phyloP scores from a whole-genome alignment of 2,888 invertebrate genomes.

The Keiferia lycopersicella region DNA sequence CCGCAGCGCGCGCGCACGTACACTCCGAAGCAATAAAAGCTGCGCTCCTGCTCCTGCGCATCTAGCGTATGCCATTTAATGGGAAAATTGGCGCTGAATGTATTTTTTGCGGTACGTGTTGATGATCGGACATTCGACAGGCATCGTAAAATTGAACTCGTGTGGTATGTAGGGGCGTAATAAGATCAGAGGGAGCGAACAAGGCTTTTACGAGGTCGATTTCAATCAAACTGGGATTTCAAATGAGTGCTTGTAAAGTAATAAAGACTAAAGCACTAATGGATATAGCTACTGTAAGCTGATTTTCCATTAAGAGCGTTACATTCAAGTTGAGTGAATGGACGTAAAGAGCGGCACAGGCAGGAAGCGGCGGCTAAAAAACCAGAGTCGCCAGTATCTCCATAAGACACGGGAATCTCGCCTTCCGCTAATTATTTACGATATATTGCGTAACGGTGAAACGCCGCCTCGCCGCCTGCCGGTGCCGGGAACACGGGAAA shows the following conservation, averaged over 20 bases:
- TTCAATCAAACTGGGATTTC: conserved; percentile 2
- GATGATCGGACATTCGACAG: conserved; percentile 17
- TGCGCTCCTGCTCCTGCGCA: conserved; percentile 53
- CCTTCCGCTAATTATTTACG: conserved; percentile 82
- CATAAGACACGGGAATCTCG: conserved; percentile 80
- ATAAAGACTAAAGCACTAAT: conserved; percentile 9
- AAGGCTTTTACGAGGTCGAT: not conserved
- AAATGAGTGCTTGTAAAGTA: conserved; percentile 15
- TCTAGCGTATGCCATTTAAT: conserved; percentile 47
- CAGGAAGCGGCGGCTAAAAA: conserved; percentile 72
- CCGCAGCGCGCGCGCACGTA: conserved; percentile 55
- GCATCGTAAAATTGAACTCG: not conserved
- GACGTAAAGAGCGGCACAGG: conserved; percentile 33
- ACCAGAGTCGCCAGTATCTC: conserved; percentile 66
- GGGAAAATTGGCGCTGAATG: conserved; percentile 39
- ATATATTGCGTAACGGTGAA: conserved; percentile 81
- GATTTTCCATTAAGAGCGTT: conserved; percentile 20
- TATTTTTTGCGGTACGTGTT: conserved; percentile 18
- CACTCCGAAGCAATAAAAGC: conserved; percentile 48
- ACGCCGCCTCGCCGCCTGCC: conserved; percentile 44
- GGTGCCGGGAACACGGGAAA: conserved; percentile 72
- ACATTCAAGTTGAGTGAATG: conserved; percentile 21
- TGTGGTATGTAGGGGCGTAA: not conserved
- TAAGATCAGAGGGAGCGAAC: not conserved
- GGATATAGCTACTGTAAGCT: conserved; percentile 13